Base-by-base conservation (phyloP, 2,888 invertebrate genomes). In the Eristalinus aeneus region DNA sequence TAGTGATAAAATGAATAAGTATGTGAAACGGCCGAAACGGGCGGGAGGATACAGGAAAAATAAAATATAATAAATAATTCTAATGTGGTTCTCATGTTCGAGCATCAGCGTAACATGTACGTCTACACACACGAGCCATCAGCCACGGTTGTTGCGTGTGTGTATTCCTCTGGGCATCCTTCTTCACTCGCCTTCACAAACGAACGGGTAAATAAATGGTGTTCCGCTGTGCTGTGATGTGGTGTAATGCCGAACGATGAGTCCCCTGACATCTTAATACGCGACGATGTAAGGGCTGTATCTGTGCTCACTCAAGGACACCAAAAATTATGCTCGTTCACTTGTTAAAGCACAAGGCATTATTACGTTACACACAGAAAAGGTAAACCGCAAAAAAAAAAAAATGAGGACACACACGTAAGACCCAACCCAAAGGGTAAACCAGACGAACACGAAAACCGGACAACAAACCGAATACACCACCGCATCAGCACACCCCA, bases 81-180 rank as follows among this genome's bases (percentile, higher is more conserved):
- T 91, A 91, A 91, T 91, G 91, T 91, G 91, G 89, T 91, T 91
- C 90, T 91, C 91, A 90, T 91, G 91, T 91, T 86, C 58, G 60
- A 65, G 73, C 72, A 81, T 76, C 73, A 81, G 81, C 76, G 72
- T 85, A 71, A 79, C 67, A 67, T 72, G 72, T 60, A 16, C 46
- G 46, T 16, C 53, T 20, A 74, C 63, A 61, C 65, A 67, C 64
- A 64, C 23, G 54, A 31, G 11, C 46, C 39, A 46, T 56, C 36
- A 67, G 65, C 65, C 64, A 58, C 39, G 46, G 64, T 12, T 71
- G 11, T 23, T 76, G 34, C 36, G 20, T 60, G 10, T 61, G 32
- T 64, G 27, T 54, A 65, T 85, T 72, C 81, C 76, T 81, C 23
- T 73, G 72, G 76, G 81, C 53, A 76, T 76, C 67, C 71, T 67